A percentile compares a stretch with the other conserved stretches of the same genome.
Conservation (phyloP, 2,113 vertebrate genomes). For the Alethe castanea region DNA sequence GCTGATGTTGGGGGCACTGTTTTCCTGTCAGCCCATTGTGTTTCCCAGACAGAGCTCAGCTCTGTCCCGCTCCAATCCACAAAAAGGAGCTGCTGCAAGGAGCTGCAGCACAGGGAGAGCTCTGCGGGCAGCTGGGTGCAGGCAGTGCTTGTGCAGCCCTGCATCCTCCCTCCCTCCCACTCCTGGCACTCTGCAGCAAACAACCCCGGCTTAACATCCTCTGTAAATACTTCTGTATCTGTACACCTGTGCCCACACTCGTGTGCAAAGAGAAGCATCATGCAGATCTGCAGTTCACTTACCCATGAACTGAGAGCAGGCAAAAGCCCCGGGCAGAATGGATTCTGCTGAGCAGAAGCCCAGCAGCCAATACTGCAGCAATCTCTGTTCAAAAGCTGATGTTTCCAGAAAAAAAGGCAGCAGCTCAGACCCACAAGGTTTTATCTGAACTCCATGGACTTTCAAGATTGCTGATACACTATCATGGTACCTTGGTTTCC, state of each 20-base stretch:
- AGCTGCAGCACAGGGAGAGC: neutral
- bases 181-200: neutral
- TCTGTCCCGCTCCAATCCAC: slow-evolving; percentile 60
- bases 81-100: neutral
- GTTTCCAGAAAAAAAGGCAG: neutral
- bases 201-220: neutral
- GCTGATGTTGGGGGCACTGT: slow-evolving; percentile 28
- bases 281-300: neutral
- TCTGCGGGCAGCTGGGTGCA: neutral
- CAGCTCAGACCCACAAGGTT: neutral
- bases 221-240: neutral
- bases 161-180: neutral
- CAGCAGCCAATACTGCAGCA: neutral
- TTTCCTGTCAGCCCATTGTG: slow-evolving; percentile 55
- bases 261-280: neutral
- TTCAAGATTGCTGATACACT: neutral
- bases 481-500: neutral
- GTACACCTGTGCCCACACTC: neutral
- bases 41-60: slow-evolving; percentile 34
- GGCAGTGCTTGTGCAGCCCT: neutral
- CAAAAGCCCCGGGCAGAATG: neutral
- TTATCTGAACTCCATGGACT: neutral
- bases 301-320: neutral
- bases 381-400: neutral
- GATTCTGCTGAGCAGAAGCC: neutral